Percentiles rank a stretch among this genome's conserved stretches.
phyloP scores from a whole-genome alignment of 2,113 vertebrate genomes.

The Pardalotus punctatus region DNA sequence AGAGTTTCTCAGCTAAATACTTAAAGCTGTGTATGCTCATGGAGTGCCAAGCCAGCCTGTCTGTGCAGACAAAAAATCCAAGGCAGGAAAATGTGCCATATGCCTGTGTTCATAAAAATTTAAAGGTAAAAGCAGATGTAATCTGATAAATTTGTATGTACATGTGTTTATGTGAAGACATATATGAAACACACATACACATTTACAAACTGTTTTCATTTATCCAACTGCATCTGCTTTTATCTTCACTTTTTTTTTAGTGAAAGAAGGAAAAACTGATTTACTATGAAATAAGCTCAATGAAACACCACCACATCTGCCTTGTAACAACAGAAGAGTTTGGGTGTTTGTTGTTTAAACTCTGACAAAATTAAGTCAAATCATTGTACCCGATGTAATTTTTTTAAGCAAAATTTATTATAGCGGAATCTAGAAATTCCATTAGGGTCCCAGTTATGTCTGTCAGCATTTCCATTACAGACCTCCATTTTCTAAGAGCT shows the following conservation, averaged over 20 bases:
- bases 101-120: conserved; percentile 78
- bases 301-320: conserved; percentile 30
- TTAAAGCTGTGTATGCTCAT: conserved; percentile 75
- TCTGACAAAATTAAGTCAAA: not conserved
- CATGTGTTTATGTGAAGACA: conserved; percentile 67
- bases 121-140: conserved; percentile 82
- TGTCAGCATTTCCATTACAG: not conserved
- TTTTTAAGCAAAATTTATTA: conserved; percentile 4
- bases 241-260: not conserved
- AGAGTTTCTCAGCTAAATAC: conserved; percentile 75
- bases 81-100: conserved; percentile 73
- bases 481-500: conserved; percentile 16
- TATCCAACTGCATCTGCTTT: conserved; percentile 37
- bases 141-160: conserved; percentile 70
- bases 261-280: not conserved
- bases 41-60: conserved; percentile 71
- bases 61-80: conserved; percentile 55
- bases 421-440: conserved; percentile 26
- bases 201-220: conserved; percentile 50
- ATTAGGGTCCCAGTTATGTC: conserved; percentile 41
- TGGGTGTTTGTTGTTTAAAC: not conserved
- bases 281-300: not conserved
- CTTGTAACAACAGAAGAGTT: conserved; percentile 10
- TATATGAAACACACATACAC: conserved; percentile 25
- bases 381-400: not conserved